Conservation (phyloP, 2,113 vertebrate species). For the Psophia crepitans region DNA sequence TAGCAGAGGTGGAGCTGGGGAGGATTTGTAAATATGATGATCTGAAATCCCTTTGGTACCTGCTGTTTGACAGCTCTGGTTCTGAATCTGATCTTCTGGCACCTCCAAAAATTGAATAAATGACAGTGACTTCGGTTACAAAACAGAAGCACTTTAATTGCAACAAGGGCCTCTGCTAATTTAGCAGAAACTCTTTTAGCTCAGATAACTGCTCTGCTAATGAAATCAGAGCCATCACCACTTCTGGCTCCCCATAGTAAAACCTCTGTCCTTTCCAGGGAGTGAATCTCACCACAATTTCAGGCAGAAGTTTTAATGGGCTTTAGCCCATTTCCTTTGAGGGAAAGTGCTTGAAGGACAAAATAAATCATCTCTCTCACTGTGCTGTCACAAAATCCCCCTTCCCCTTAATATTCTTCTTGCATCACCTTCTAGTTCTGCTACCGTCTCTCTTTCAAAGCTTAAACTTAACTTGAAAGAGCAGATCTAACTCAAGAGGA, state of each 20-base stretch:
- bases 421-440: neutral
- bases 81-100: neutral
- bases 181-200: slow-evolving; percentile 28
- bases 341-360: slow-evolving; percentile 16
- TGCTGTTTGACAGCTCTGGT: neutral
- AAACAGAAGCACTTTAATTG: slow-evolving; percentile 12
- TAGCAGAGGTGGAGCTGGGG: neutral
- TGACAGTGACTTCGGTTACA: neutral
- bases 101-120: neutral
- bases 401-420: slow-evolving; percentile 22
- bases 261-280: slow-evolving; percentile 20
- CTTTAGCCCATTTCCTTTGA: slow-evolving; percentile 14
- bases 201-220: slow-evolving; percentile 33
- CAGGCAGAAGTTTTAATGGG: slow-evolving; percentile 28
- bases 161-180: neutral
- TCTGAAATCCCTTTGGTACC: neutral
- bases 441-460: neutral
- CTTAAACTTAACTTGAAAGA: neutral
- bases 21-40: neutral
- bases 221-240: slow-evolving; percentile 23
- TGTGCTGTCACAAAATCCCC: slow-evolving; percentile 17
- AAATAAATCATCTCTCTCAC: slow-evolving; percentile 24
- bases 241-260: slow-evolving; percentile 2
- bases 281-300: neutral
- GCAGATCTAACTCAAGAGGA: neutral